Conservation (phyloP, 2,888 invertebrate genomes). For the Aporophyla nigra region DNA sequence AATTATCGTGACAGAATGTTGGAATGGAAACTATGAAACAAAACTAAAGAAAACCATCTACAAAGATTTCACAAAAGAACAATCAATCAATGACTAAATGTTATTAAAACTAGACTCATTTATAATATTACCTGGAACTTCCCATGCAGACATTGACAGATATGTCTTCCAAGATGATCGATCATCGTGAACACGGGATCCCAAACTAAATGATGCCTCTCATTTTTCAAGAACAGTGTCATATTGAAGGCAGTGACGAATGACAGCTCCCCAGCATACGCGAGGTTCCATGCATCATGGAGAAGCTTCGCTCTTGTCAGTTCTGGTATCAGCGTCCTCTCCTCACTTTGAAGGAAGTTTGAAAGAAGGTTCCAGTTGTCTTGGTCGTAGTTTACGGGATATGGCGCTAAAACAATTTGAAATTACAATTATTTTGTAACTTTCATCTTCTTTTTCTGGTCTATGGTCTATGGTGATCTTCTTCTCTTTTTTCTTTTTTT, state of each 20-base stretch:
- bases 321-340: conserved; percentile 92
- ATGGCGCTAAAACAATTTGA: conserved; percentile 91
- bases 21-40: neutral
- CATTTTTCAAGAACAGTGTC: conserved; percentile 94
- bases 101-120: neutral
- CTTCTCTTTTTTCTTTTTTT: too few species aligned
- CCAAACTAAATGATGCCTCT: conserved; percentile 95
- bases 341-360: conserved; percentile 91
- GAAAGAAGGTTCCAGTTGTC: conserved; percentile 95
- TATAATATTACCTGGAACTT: conserved; percentile 92
- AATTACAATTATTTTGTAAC: neutral
- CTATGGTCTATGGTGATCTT: neutral
- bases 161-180: conserved; percentile 94
- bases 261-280: conserved; percentile 94
- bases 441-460: too few species aligned
- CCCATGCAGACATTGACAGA: conserved; percentile 91
- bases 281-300: conserved; percentile 95
- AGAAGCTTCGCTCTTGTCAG: conserved; percentile 94
- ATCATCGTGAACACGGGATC: conserved; percentile 96
- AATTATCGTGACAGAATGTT: neutral
- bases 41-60: neutral
- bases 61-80: neutral
- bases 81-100: neutral
- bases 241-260: conserved; percentile 95
- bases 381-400: conserved; percentile 95